Evolutionary conservation across 2,888 invertebrate species (phyloP).

Genomic region (Hecatera dysodea): DNA sequence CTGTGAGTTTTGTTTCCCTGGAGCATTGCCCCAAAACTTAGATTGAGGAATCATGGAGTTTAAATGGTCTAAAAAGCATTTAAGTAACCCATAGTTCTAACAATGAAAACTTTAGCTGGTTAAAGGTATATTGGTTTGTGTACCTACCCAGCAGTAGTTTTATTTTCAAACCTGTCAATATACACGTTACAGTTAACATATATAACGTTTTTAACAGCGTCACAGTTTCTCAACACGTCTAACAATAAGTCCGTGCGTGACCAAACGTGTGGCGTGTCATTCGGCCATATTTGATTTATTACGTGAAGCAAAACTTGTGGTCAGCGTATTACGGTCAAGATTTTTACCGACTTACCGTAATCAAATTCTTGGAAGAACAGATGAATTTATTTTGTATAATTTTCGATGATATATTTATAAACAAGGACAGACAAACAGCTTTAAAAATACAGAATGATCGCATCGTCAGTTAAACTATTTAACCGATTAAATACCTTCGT

Average conservation of each 20-base stretch:
- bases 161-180: background rate
- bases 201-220: slow-evolving; percentile 27
- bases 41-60: background rate
- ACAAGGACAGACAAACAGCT: slow-evolving; percentile 13
- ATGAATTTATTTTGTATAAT: background rate
- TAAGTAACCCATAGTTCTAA: background rate
- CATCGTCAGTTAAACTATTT: slow-evolving; percentile 14
- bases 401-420: slow-evolving; percentile 2
- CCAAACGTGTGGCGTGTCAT: slow-evolving; percentile 43
- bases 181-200: background rate
- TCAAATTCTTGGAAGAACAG: slow-evolving; percentile 1
- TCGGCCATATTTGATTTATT: slow-evolving; percentile 49
- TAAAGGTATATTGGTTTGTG: no score
- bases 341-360: slow-evolving; percentile 10
- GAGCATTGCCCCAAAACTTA: no score
- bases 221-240: slow-evolving; percentile 24
- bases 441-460: slow-evolving; percentile 30
- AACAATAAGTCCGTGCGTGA: slow-evolving; percentile 44
- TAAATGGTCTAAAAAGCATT: background rate
- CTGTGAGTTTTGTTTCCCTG: no score
- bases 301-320: slow-evolving; percentile 41
- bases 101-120: no score
- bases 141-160: no score
- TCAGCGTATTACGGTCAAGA: slow-evolving; percentile 47
- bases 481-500: no score